Evolutionary conservation across 2,888 invertebrate species (phyloP), one percentile per base, ranked within the genome.

Genomic region (Thalpophila matura): DNA sequence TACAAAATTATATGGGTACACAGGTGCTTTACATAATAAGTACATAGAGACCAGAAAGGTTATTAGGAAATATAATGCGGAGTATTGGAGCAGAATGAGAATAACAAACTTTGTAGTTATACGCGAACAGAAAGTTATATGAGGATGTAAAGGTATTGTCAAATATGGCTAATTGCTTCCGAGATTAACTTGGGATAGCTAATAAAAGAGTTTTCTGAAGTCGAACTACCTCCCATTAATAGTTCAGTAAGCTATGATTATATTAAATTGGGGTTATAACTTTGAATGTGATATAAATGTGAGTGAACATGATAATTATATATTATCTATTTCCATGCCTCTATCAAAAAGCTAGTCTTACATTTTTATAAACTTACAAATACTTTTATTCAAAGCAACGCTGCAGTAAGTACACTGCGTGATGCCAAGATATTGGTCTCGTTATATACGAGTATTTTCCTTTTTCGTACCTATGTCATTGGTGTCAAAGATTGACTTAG

Each of bases 1-100:
- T 84, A 81, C 77, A 76, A 77, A 76, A 80, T 79, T 72, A 76
- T 80, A 68, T 74, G 74, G 55, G 65, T 69, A 64, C 70, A 58
- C 65, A 77, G 63, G 69, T 66, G 63, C 38, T 64, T 61, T 66
- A 59, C 62, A 65, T 69, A 79, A 65, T 66, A 47, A 61, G 56
- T 31, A 65, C 24, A 51, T 38, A 56, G 31, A 42, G 22, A 74
- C 50, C 31, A 43, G 18, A 46, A 67, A 61, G 65, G 55, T 71
- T 70, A 61, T 51, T 59, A 40, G 29, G 56, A 51, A 71, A 64
- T 65, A 54, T 62, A 60, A 68, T 54, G 20, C 42, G 10, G 40
- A 24, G 12, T 45, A 57, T 56, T 62, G 46, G 22, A 50, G 31
- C 18, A 14, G 42, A 72, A 76, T 62, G 60, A 69, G 49, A 50